Percentiles rank a stretch among this genome's conserved stretches.
Evolutionary conservation across 2,888 invertebrate species (phyloP).

Genomic region (Atrina japonica): DNA sequence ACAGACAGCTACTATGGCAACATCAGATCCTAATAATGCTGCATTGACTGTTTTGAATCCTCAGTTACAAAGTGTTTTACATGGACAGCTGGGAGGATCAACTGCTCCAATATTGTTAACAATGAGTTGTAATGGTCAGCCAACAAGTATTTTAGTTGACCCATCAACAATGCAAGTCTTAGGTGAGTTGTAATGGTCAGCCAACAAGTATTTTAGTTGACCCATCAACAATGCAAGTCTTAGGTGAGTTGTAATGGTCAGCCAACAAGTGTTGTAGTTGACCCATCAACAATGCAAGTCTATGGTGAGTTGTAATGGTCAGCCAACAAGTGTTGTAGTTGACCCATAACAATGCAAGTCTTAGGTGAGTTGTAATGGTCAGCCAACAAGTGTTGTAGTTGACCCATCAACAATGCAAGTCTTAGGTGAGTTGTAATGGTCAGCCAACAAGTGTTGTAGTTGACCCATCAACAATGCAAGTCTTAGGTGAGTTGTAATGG

Average conservation of each 20-base stretch:
- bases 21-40: constrained; percentile 22
- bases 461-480: too few species aligned
- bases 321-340: constrained; percentile 68
- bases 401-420: too few species aligned
- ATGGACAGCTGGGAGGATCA: constrained; percentile 24
- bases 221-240: constrained; percentile 66
- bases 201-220: constrained; percentile 70
- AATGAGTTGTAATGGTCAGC: constrained; percentile 69
- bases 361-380: constrained; percentile 36
- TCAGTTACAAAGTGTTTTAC: constrained; percentile 23
- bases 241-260: constrained; percentile 26
- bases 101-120: constrained; percentile 74
- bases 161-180: constrained; percentile 67
- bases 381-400: too few species aligned
- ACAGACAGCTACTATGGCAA: constrained; percentile 11
- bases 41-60: constrained; percentile 21
- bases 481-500: too few species aligned
- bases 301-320: constrained; percentile 69
- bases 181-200: constrained; percentile 61
- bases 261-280: too few species aligned
- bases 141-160: constrained; percentile 69
- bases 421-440: too few species aligned
- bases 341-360: constrained; percentile 69
- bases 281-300: too few species aligned
- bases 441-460: too few species aligned